Conservation (phyloP, 2,113 vertebrate genomes). For the Alethe diademata region DNA sequence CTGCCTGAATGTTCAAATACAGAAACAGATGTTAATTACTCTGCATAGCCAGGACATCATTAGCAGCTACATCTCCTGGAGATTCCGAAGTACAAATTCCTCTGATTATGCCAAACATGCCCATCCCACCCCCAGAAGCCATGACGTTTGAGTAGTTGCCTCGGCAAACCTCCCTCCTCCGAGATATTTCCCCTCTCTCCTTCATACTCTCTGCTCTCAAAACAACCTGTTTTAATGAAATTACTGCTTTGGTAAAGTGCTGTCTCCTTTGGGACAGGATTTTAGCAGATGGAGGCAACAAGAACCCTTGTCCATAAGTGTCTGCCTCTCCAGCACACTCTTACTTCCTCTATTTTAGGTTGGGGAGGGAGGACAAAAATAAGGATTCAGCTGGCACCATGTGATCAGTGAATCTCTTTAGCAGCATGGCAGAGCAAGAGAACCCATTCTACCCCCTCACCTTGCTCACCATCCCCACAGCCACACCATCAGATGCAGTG, state of each 20-base stretch:
- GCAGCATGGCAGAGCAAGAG: background rate
- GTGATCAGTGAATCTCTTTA: background rate
- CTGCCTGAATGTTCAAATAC: conserved; percentile 25
- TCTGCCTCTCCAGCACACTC: background rate
- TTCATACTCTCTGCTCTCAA: background rate
- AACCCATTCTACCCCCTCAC: background rate
- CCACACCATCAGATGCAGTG: background rate
- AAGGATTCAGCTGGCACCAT: background rate
- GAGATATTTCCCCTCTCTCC: background rate
- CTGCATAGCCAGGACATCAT: background rate
- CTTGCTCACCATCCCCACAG: background rate
- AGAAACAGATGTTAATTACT: conserved; percentile 35
- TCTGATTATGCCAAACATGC: background rate
- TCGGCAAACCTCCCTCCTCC: background rate
- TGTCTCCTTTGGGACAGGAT: background rate
- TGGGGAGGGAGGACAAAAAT: background rate
- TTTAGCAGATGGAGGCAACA: background rate
- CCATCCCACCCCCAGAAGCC: background rate
- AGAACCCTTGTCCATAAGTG: background rate
- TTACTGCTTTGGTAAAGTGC: background rate
- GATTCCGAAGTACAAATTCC: background rate
- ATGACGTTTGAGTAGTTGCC: background rate
- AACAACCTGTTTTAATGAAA: background rate
- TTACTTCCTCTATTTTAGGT: background rate
- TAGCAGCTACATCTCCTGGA: conserved; percentile 11